phyloP scores from a whole-genome alignment of 2,113 vertebrate species.

The Dicrurus megarhynchus region DNA sequence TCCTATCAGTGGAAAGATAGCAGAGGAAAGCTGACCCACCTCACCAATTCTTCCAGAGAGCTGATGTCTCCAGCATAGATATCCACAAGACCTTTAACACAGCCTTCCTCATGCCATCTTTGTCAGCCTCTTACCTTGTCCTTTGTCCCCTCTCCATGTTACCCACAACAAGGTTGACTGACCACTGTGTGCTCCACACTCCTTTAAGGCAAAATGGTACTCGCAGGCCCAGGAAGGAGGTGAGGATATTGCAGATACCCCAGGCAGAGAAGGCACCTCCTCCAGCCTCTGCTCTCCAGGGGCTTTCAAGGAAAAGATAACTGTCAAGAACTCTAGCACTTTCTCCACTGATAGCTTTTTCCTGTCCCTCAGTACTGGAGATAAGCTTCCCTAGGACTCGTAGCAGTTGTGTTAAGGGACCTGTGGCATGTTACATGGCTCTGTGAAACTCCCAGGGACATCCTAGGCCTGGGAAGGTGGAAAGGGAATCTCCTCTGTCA shows the following conservation, averaged over 20 bases:
- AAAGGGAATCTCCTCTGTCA: fast-evolving
- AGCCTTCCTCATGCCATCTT: background rate
- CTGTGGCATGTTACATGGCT: background rate
- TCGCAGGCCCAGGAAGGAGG: fast-evolving
- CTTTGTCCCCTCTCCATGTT: background rate
- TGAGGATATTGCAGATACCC: background rate
- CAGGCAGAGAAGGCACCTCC: background rate
- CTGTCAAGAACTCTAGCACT: background rate
- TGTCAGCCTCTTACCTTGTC: background rate
- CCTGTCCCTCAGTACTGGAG: background rate
- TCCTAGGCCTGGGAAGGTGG: background rate
- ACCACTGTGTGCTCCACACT: background rate
- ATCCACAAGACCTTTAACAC: background rate
- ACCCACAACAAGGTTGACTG: background rate
- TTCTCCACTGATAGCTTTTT: background rate
- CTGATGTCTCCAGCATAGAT: background rate
- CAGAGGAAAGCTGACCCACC: background rate
- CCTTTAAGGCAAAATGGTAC: background rate
- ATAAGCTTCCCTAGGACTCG: background rate
- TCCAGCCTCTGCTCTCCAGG: background rate
- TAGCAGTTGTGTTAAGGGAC: fast-evolving
- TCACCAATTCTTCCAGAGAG: background rate
- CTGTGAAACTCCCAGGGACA: background rate
- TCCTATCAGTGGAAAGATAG: background rate
- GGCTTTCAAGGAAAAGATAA: background rate